These are phyloP conservation scores for Luehdorfia chinensis DNA, from an alignment of 1,140 invertebrate species.

Conservation along the genomic window DNA sequence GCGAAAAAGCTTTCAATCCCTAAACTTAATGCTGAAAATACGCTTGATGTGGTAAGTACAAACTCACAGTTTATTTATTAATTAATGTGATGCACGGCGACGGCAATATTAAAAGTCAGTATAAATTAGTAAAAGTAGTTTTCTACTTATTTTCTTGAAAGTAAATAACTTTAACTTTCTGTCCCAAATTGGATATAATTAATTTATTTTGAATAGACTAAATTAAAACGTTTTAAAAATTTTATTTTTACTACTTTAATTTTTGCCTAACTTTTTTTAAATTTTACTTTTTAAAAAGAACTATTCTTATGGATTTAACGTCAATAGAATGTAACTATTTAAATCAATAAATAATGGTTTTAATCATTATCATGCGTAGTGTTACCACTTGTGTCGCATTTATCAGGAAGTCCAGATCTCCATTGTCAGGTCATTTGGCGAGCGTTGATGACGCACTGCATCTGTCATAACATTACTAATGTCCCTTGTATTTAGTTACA, in stretches of 20 bases:
- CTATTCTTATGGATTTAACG: no score
- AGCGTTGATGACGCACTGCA: constrained; percentile 50
- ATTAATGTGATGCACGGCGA: no score
- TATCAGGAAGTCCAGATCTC: constrained; percentile 62
- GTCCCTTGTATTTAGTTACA: constrained; percentile 48
- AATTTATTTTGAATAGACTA: no score
- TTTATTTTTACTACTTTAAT: no score
- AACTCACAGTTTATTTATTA: no score
- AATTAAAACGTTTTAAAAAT: no score
- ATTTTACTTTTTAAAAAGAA: no score
- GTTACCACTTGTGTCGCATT: constrained; percentile 56
- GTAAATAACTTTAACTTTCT: no score
- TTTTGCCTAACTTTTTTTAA: no score
- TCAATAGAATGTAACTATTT: no score
- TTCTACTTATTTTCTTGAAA: not conserved
- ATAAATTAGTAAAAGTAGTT: constrained; percentile 4
- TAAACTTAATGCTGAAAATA: constrained; percentile 27
- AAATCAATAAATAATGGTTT: no score
- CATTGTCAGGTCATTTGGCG: constrained; percentile 58
- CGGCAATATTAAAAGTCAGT: constrained; percentile 2
- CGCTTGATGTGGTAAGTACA: constrained; percentile 43
- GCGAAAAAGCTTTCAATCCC: constrained; percentile 38
- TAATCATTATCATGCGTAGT: constrained; percentile 22
- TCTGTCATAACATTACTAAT: constrained; percentile 60
- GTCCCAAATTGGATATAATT: no score